Evolutionary conservation across 2,888 invertebrate genomes (phyloP).

Genomic region (Phania funesta): DNA sequence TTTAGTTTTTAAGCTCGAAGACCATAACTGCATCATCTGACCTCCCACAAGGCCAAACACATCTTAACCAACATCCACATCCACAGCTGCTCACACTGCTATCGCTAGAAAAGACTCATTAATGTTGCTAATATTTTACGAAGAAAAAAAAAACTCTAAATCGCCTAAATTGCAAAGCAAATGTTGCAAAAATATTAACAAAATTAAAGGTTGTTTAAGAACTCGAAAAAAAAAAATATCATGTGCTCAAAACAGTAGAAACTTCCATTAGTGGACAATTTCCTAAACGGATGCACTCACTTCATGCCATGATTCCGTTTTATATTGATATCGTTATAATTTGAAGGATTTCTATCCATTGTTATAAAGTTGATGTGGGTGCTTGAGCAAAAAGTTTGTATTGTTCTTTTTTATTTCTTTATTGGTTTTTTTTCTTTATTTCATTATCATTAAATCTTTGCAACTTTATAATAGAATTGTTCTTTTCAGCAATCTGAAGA

Average conservation of each 20-base stretch:
- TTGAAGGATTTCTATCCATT: background rate
- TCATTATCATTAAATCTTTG: too few species aligned
- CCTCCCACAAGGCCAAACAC: slow-evolving; percentile 36
- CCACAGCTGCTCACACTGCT: background rate
- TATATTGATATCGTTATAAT: too few species aligned
- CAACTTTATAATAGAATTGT: too few species aligned
- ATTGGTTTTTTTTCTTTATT: too few species aligned
- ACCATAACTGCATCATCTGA: slow-evolving; percentile 66
- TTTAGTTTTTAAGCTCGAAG: slow-evolving; percentile 55
- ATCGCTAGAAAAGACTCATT: slow-evolving; percentile 1
- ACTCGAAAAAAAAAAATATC: slow-evolving; percentile 23
- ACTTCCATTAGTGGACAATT: slow-evolving; percentile 33
- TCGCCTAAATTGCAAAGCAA: slow-evolving; percentile 23
- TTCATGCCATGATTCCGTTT: slow-evolving; percentile 1
- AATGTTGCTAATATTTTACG: slow-evolving; percentile 8
- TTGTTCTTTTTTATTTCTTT: too few species aligned
- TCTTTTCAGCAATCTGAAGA: too few species aligned
- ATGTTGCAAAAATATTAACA: background rate
- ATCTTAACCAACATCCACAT: slow-evolving; percentile 1
- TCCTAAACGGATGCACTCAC: slow-evolving; percentile 30
- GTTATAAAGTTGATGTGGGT: too few species aligned
- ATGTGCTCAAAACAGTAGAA: slow-evolving; percentile 33
- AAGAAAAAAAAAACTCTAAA: slow-evolving; percentile 1
- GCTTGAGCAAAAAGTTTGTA: too few species aligned
- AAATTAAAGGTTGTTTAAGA: slow-evolving; percentile 1